Percentiles rank a stretch among this genome's conserved stretches.
Evolutionary conservation across 2,113 vertebrate genomes (phyloP).

Genomic region (Atrichornis clamosus): DNA sequence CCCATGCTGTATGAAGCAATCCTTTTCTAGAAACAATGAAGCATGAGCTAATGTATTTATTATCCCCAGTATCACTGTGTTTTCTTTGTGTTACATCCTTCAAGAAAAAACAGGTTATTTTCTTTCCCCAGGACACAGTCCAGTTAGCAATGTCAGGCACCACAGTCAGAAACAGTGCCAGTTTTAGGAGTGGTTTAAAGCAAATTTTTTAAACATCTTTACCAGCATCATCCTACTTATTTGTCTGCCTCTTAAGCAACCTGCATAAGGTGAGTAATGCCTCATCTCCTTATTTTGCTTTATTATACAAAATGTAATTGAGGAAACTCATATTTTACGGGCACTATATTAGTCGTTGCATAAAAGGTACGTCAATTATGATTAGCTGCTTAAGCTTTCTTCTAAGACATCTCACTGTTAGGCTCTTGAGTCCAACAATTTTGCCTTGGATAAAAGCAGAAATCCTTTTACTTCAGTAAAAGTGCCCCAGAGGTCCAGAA

Average conservation of each 20-base stretch:
- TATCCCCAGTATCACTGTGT: conserved; percentile 1
- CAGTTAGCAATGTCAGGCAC: not conserved
- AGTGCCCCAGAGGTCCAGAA: not conserved
- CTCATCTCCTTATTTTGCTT: not conserved
- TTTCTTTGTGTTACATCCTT: conserved; percentile 31
- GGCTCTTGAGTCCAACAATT: not conserved
- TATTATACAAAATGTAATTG: not conserved
- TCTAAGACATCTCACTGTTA: not conserved
- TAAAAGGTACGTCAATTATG: no score
- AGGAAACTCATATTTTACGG: not conserved
- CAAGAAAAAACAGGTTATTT: conserved; percentile 15
- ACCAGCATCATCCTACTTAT: not conserved
- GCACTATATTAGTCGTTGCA: no score
- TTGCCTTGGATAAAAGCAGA: not conserved
- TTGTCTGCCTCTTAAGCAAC: not conserved
- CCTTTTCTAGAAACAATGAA: conserved; percentile 25
- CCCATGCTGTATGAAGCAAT: conserved; percentile 17
- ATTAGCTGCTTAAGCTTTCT: not conserved
- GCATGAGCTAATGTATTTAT: conserved; percentile 47
- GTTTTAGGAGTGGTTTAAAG: not conserved
- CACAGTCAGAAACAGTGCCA: not conserved
- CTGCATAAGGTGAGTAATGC: not conserved
- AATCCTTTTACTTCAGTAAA: not conserved
- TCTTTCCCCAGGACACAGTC: not conserved
- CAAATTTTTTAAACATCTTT: not conserved